phyloP scores from a whole-genome alignment of 1,140 invertebrate genomes.

The Listronotus bonariensis region DNA sequence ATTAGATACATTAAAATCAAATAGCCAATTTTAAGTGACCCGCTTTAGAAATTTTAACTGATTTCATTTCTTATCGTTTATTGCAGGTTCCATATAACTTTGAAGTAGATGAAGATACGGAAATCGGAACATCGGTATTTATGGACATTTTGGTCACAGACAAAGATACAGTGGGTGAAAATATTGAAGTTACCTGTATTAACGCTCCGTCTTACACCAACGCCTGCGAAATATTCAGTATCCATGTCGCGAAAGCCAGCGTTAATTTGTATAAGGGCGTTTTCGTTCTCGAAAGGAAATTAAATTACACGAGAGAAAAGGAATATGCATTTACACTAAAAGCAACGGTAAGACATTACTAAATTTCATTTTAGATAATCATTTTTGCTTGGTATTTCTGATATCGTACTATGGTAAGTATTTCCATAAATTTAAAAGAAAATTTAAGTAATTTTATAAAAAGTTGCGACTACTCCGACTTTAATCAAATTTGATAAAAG shows the following conservation, averaged over 20 bases:
- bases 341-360: constrained; percentile 44
- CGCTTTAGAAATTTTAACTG: too few species aligned
- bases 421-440: too few species aligned
- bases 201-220: constrained; percentile 46
- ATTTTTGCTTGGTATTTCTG: too few species aligned
- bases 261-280: constrained; percentile 48
- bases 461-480: too few species aligned
- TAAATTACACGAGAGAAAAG: constrained; percentile 45
- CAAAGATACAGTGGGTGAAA: constrained; percentile 78
- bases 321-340: constrained; percentile 47
- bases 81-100: constrained; percentile 83
- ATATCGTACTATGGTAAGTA: too few species aligned
- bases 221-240: constrained; percentile 49
- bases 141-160: constrained; percentile 75
- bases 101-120: constrained; percentile 76
- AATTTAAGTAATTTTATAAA: too few species aligned
- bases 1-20: too few species aligned
- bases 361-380: too few species aligned
- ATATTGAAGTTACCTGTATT: constrained; percentile 75
- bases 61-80: constrained; percentile 29
- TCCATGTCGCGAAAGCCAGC: constrained; percentile 40
- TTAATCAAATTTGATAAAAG: too few species aligned
- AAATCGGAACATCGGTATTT: constrained; percentile 74
- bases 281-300: constrained; percentile 44
- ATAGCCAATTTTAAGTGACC: too few species aligned